Evolutionary conservation across 2,113 vertebrate species (phyloP), one percentile per base, ranked within the genome.

Genomic region (Corynorhinus townsendii): DNA sequence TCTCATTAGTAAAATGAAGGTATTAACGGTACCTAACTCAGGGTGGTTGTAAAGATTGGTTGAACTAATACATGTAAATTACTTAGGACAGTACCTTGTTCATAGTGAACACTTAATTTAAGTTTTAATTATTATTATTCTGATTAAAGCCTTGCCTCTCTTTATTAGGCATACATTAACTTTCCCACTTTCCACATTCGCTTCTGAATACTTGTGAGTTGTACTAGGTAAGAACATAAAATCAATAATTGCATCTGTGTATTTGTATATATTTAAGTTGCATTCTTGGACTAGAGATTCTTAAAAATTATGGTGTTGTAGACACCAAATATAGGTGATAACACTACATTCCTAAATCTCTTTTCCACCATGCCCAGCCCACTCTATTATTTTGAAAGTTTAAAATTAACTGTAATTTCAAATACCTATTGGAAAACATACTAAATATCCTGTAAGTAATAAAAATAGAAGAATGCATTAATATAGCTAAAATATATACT

Each of bases 401-500:
- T 66, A 76, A 76, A 91, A 69, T 93, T 16, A 84, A 56, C 28
- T 38, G 15, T 75, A 81, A 89, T 89, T 96, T 93, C 56, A 87
- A 35, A 3, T 83, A 19, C 33, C 24, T 77, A 59, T 45, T 91
- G 28, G 49, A 91, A 96, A 90, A 90, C 52, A 40, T 1, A 30
- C 49, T 68, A 62, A 71, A 12, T 88, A 75, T 43, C 24, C 9
- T 86, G 15, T 79, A 75, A 64, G 30, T 76, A n/a, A 59, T 91
- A 81, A 91, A 71, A 14, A 80, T 52, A 89, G 52, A 91, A 64
- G 17, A 75, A 86, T 94, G 26, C 24, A 47, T 82, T 71, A 54
- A 84, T 93, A 52, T 64, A 82, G 62, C 47, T 88, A 77, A 93
- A 88, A 92, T 83, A 94, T 56, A 38, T 72, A 40, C 71, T 86